Conservation (phyloP, 2,888 invertebrate species). For the Graphium colonna region DNA sequence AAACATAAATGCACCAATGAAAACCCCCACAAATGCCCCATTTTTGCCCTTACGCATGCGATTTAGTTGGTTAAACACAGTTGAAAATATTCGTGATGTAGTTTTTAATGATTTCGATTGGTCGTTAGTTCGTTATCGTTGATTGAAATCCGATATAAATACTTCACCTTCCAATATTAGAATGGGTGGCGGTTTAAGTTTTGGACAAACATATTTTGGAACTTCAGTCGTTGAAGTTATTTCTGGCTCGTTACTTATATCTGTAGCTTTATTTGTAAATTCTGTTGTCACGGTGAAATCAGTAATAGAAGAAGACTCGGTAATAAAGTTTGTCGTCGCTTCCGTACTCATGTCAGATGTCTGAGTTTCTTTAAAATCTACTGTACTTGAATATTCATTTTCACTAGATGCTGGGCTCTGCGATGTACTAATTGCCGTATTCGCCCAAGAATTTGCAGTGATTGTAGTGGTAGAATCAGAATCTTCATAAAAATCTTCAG, state of each 20-base stretch:
- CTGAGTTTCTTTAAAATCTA: conserved; percentile 29
- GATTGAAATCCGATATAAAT: conserved; percentile 52
- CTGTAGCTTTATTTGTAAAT: conserved; percentile 44
- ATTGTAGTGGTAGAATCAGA: conserved; percentile 41
- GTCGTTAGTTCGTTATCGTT: conserved; percentile 67
- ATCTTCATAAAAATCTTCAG: conserved; percentile 65
- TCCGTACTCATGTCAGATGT: conserved; percentile 32
- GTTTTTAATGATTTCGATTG: conserved; percentile 52
- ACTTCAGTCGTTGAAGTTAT: conserved; percentile 41
- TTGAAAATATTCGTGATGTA: conserved; percentile 38
- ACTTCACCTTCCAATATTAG: conserved; percentile 92
- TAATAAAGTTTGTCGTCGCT: conserved; percentile 31
- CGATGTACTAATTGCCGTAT: conserved; percentile 28
- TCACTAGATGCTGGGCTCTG: conserved; percentile 23
- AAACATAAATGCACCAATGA: conserved; percentile 34
- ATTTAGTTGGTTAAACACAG: conserved; percentile 56
- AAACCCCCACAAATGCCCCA: conserved; percentile 27
- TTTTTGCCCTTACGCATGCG: conserved; percentile 42
- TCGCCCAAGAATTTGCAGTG: conserved; percentile 31
- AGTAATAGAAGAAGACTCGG: neutral
- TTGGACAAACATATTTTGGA: conserved; percentile 64
- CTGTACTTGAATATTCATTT: conserved; percentile 25
- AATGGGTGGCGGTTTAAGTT: conserved; percentile 82
- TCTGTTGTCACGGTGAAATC: conserved; percentile 24
- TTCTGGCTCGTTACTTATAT: conserved; percentile 39